phyloP scores from a whole-genome alignment of 2,797 vertebrate species.

The Adrianichthys oophorus region DNA sequence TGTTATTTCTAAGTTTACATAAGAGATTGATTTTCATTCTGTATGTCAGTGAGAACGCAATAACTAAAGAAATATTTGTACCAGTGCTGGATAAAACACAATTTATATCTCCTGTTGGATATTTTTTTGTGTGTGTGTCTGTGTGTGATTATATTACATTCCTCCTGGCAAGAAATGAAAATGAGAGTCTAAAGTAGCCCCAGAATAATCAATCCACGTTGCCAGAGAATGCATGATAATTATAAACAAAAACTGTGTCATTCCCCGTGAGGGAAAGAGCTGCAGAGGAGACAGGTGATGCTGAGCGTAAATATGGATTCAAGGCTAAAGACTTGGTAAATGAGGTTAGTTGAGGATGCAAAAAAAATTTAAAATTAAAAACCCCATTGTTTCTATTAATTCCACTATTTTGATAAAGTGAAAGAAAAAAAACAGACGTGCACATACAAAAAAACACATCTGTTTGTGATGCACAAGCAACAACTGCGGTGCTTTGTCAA shows the following conservation, averaged over 20 bases:
- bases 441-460: constrained; percentile 23
- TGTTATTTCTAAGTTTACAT: constrained; percentile 38
- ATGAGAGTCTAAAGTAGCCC: constrained; percentile 56
- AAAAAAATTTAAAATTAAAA: background rate
- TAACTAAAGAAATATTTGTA: constrained; percentile 24
- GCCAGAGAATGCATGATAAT: constrained; percentile 64
- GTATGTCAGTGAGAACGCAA: constrained; percentile 18
- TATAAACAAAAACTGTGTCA: constrained; percentile 72
- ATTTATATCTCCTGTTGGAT: constrained; percentile 30
- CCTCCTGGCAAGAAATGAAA: constrained; percentile 57
- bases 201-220: constrained; percentile 64
- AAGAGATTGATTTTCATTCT: constrained; percentile 43
- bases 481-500: constrained; percentile 18
- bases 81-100: constrained; percentile 14
- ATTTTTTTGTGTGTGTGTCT: background rate
- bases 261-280: constrained; percentile 60
- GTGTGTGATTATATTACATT: constrained; percentile 29
- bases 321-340: constrained; percentile 52
- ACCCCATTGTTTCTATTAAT: constrained; percentile 6
- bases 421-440: constrained; percentile 14
- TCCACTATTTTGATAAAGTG: constrained; percentile 7
- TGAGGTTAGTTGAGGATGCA: constrained; percentile 42
- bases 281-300: constrained; percentile 60
- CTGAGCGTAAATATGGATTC: constrained; percentile 72
- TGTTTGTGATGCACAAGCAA: constrained; percentile 15